These are phyloP conservation scores for Ochotona curzoniae DNA, from an alignment of 2,113 vertebrate species.

Conservation along the genomic window DNA sequence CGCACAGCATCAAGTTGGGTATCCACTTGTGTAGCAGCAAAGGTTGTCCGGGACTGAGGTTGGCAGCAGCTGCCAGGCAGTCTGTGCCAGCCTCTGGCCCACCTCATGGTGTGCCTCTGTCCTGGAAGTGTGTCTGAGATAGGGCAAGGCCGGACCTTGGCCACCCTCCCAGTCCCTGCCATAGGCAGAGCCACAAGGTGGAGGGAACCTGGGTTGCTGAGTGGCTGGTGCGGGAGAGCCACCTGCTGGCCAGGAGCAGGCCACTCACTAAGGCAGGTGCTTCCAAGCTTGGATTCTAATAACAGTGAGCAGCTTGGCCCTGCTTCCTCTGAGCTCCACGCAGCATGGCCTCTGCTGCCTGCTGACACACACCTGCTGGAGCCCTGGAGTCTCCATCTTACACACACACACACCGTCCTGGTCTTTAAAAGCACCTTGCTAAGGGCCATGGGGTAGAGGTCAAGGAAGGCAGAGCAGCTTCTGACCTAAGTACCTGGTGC, in stretches of 20 bases:
- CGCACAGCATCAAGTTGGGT: background rate
- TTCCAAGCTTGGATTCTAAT: rapidly evolving
- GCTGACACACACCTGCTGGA: background rate
- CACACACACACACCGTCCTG: background rate
- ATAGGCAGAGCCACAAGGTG: background rate
- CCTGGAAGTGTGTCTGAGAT: background rate
- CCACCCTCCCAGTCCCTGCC: too few species aligned
- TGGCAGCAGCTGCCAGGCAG: too few species aligned
- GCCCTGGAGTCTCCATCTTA: background rate
- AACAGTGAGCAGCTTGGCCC: background rate
- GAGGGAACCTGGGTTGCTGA: background rate
- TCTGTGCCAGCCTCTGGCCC: too few species aligned
- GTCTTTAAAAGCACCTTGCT: background rate
- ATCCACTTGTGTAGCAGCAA: background rate
- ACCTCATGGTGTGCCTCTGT: too few species aligned
- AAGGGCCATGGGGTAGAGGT: rapidly evolving
- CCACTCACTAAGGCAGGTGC: rapidly evolving
- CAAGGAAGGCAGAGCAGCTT: background rate
- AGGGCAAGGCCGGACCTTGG: too few species aligned
- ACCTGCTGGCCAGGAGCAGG: rapidly evolving
- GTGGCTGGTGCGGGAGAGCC: rapidly evolving
- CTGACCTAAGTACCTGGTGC: too few species aligned
- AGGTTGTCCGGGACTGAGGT: background rate
- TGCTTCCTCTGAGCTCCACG: background rate
- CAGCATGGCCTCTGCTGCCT: rapidly evolving